Evolutionary conservation across 2,113 vertebrate genomes (phyloP).

Genomic region (Rhinopomastus cyanomelas): DNA sequence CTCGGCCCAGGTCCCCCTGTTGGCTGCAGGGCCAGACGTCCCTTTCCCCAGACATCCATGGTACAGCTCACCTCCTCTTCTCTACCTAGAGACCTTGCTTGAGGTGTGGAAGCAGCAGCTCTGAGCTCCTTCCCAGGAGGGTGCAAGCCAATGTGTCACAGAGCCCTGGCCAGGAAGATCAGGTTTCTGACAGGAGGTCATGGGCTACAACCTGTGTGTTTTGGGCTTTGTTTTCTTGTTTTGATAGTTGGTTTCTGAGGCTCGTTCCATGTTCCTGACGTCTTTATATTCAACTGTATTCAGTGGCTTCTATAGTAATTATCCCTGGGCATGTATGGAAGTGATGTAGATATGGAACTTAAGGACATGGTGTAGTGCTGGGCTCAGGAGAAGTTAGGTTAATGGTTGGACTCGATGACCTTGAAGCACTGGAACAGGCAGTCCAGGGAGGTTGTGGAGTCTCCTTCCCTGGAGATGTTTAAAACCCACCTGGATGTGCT

Average conservation of each 20-base stretch:
- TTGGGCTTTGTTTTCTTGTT: not conserved
- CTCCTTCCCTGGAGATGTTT: no score
- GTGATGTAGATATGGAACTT: no score
- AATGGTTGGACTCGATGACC: no score
- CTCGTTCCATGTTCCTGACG: not conserved
- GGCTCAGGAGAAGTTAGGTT: no score
- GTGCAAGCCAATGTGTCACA: not conserved
- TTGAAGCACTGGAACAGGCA: no score
- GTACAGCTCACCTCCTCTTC: not conserved
- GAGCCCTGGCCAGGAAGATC: not conserved
- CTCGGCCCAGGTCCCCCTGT: not conserved
- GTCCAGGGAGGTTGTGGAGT: no score
- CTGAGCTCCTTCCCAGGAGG: not conserved
- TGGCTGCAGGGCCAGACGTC: not conserved
- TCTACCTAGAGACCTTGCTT: not conserved
- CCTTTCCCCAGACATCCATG: fast-evolving
- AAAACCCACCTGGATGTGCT: no score
- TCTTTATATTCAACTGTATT: not conserved
- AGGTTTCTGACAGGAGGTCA: not conserved
- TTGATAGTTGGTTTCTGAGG: not conserved
- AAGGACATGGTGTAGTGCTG: no score
- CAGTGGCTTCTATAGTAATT: not conserved
- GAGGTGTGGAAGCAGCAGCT: not conserved
- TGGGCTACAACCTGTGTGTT: not conserved
- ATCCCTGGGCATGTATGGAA: not conserved